These are phyloP conservation scores for Irena cyanogastra DNA, from an alignment of 2,113 vertebrate genomes.

Conservation along the genomic window DNA sequence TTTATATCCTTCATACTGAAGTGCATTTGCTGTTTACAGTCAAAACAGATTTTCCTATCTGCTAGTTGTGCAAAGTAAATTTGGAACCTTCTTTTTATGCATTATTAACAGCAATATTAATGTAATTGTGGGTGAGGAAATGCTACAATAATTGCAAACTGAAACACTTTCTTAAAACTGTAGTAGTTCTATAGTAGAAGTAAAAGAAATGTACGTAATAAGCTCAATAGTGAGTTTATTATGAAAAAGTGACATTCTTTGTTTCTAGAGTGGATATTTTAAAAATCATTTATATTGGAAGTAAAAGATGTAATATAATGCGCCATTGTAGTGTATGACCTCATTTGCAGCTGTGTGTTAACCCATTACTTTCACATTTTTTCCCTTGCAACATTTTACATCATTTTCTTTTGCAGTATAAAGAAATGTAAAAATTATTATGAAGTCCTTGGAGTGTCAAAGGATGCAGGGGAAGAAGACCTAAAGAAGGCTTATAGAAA, in stretches of 20 bases:
- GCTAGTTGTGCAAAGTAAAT: background rate
- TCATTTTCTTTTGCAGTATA: constrained; percentile 80
- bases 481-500: constrained; percentile 96
- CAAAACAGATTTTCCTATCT: background rate
- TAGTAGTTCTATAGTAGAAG: background rate
- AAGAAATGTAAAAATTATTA: constrained; percentile 97
- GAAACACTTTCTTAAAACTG: background rate
- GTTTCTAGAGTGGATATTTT: background rate
- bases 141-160: background rate
- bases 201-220: background rate
- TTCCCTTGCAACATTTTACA: background rate
- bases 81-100: background rate
- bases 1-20: background rate
- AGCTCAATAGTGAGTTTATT: background rate
- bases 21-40: background rate
- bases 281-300: background rate
- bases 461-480: constrained; percentile 92
- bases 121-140: background rate
- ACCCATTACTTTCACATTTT: background rate
- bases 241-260: background rate
- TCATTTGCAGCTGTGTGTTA: background rate
- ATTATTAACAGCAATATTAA: background rate
- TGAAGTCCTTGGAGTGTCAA: constrained; percentile 88
- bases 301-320: background rate
- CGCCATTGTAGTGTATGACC: background rate